Percentiles rank a stretch among this genome's conserved stretches.
Conservation (phyloP, 1,140 invertebrate species). For the Drosophila suzukii region DNA sequence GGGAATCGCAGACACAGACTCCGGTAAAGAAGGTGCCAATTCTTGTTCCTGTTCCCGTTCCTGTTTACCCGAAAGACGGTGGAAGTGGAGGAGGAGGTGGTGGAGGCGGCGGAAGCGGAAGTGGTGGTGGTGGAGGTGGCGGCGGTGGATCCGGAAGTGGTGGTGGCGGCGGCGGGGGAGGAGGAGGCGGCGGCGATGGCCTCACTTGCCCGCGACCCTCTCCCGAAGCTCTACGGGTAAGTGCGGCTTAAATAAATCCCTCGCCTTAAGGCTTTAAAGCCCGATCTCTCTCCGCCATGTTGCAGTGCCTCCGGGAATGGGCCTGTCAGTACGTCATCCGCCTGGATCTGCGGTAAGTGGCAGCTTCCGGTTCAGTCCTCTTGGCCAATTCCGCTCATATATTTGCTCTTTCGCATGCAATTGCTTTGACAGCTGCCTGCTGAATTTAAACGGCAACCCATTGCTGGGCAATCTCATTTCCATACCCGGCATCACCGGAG, state of each 20-base stretch:
- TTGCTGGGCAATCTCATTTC: constrained; percentile 71
- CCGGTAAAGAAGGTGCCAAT: constrained; percentile 38
- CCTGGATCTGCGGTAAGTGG: constrained; percentile 73
- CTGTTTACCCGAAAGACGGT: constrained; percentile 1
- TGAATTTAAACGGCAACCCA: constrained; percentile 70
- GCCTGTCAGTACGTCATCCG: constrained; percentile 73
- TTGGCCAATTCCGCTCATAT: constrained; percentile 7
- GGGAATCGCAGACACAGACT: constrained; percentile 7
- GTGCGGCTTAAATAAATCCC: constrained; percentile 18
- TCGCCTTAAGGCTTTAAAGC: constrained; percentile 5
- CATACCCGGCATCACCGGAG: constrained; percentile 62
- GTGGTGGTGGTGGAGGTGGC: not conserved
- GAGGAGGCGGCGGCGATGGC: constrained; percentile 3
- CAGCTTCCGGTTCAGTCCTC: constrained; percentile 22
- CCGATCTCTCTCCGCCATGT: constrained; percentile 7
- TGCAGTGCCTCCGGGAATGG: constrained; percentile 70
- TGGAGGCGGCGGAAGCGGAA: not conserved
- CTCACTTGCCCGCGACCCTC: constrained; percentile 58
- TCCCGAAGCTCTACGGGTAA: constrained; percentile 49
- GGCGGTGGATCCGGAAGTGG: constrained; percentile 8
- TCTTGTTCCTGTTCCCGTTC: constrained; percentile 30
- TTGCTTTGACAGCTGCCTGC: constrained; percentile 64
- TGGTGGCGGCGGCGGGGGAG: constrained; percentile 4
- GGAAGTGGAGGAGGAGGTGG: constrained; percentile 1
- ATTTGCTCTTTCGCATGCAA: constrained; percentile 18